Evolutionary conservation across 1,140 invertebrate genomes (phyloP).

Genomic region (Sarcophaga peregrina): DNA sequence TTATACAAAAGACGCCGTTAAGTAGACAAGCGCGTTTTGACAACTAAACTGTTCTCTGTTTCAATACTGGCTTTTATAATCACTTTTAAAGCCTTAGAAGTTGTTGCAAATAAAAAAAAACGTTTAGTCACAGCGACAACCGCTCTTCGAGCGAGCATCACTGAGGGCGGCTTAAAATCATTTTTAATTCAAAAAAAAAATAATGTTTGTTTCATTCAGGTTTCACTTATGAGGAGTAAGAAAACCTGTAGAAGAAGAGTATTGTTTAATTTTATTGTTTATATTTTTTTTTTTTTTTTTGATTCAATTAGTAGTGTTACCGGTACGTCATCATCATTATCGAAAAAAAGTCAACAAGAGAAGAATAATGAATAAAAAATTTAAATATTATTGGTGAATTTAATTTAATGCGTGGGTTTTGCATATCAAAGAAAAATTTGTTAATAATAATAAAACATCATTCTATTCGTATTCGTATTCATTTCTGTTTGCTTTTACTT

Average conservation of each 20-base stretch:
- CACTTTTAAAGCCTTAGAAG: slow-evolving; percentile 25
- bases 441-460: background rate
- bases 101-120: slow-evolving; percentile 4
- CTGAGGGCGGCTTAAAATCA: background rate
- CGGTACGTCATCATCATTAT: slow-evolving; percentile 18
- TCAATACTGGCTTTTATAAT: slow-evolving; percentile 34
- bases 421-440: background rate
- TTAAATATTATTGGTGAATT: slow-evolving; percentile 22
- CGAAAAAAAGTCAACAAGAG: slow-evolving; percentile 1
- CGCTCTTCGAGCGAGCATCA: background rate
- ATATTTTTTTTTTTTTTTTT: background rate
- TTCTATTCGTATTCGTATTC: background rate
- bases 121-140: background rate
- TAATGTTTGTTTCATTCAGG: slow-evolving; percentile 1
- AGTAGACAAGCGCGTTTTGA: slow-evolving; percentile 17
- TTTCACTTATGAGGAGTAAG: background rate
- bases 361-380: slow-evolving; percentile 14
- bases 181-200: background rate
- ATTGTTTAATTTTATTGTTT: background rate
- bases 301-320: background rate
- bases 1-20: slow-evolving; percentile 15
- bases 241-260: background rate
- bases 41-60: slow-evolving; percentile 25
- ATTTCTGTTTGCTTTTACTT: slow-evolving; percentile 3
- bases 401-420: slow-evolving; percentile 27